Conservation (phyloP, 2,113 vertebrate species). For the Bungarus multicinctus region DNA sequence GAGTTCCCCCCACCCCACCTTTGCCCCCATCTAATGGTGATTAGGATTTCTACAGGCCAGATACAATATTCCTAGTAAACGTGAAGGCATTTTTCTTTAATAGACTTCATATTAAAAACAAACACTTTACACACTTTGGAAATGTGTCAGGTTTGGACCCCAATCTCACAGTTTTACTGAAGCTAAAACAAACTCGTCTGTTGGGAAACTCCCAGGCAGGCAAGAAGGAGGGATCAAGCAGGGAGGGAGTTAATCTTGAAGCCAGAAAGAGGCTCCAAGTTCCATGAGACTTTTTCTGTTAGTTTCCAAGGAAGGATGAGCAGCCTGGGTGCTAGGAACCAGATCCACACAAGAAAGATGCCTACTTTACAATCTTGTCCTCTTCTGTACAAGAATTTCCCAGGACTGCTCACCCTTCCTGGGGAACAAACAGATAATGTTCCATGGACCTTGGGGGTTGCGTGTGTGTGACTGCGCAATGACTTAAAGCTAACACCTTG, state of each 20-base stretch:
- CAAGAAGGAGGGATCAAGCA: neutral
- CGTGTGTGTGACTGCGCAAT: too few species aligned
- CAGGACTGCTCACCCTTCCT: neutral
- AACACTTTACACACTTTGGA: neutral
- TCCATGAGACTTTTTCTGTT: neutral
- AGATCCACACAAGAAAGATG: neutral
- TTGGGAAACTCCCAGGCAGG: neutral
- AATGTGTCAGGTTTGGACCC: neutral
- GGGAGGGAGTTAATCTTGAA: neutral
- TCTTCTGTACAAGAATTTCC: neutral
- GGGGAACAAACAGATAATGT: neutral
- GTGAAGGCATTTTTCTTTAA: neutral
- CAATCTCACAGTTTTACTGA: neutral
- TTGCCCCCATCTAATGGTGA: neutral
- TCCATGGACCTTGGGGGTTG: neutral
- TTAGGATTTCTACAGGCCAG: neutral
- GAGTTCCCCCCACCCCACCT: fast-evolving
- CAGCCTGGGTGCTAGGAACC: neutral
- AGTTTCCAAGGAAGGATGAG: neutral
- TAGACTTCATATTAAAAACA: neutral
- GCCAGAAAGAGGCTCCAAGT: neutral
- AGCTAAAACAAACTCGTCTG: neutral
- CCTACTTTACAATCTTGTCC: neutral
- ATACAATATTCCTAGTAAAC: neutral
- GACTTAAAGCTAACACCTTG: neutral